Evolutionary conservation across 2,797 vertebrate genomes (phyloP).

Genomic region (Eulemur rubriventer): DNA sequence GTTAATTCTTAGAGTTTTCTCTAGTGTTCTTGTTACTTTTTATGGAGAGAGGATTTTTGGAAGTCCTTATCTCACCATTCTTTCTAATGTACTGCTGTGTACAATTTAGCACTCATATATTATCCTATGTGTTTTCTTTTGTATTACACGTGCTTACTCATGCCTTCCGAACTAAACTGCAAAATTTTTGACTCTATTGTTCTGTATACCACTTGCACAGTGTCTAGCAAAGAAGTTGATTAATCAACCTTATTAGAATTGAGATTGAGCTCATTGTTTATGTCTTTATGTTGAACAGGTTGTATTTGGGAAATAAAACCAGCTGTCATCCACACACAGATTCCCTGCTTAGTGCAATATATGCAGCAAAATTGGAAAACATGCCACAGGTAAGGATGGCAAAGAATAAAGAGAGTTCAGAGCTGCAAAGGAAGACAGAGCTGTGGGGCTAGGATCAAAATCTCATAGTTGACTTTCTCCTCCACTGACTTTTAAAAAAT

Average conservation of each 20-base stretch:
- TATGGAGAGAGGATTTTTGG: not conserved
- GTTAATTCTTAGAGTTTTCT: not conserved
- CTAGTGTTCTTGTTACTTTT: conserved; percentile 4
- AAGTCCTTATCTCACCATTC: not conserved
- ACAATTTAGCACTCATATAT: not conserved
- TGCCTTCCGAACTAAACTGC: not conserved
- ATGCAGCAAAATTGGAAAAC: conserved; percentile 10
- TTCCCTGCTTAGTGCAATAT: not conserved
- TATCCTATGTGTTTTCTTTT: not conserved
- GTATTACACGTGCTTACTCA: not conserved
- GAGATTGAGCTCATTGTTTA: conserved; percentile 12
- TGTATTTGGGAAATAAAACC: conserved; percentile 51
- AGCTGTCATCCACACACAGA: not conserved
- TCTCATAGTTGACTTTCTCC: not conserved
- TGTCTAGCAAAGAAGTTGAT: conserved; percentile 1
- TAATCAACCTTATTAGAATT: not conserved
- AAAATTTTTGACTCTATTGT: not conserved
- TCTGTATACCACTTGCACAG: not conserved
- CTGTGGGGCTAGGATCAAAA: not conserved
- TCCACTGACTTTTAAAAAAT: not conserved
- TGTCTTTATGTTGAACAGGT: conserved; percentile 22
- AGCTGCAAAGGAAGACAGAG: not conserved
- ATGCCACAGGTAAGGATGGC: not conserved
- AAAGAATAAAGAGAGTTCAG: not conserved
- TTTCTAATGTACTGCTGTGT: not conserved